phyloP scores from a whole-genome alignment of 2,113 vertebrate genomes.

The Megaptera novaeangliae region DNA sequence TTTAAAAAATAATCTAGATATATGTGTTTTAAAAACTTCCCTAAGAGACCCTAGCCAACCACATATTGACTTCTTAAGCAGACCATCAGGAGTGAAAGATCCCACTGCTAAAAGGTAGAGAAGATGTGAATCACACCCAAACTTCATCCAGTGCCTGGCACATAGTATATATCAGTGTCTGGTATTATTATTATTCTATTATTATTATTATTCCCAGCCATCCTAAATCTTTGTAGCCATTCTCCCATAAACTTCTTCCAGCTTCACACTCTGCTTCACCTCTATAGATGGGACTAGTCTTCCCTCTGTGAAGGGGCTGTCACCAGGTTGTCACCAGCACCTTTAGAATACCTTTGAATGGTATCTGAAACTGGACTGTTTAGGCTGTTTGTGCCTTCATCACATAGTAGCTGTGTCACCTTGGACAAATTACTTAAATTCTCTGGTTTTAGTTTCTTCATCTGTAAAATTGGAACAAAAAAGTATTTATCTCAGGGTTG shows the following conservation, averaged over 20 bases:
- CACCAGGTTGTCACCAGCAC: neutral
- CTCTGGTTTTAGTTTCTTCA: neutral
- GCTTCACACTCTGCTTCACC: neutral
- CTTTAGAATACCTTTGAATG: neutral
- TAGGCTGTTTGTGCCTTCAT: neutral
- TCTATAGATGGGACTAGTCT: neutral
- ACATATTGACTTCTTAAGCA: neutral
- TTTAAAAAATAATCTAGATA: neutral
- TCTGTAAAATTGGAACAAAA: neutral
- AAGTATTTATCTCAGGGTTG: neutral
- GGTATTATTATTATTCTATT: neutral
- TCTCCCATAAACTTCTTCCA: neutral
- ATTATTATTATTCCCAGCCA: neutral
- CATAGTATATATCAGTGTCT: neutral
- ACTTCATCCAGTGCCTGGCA: neutral
- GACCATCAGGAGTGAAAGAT: neutral
- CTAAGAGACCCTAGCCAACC: neutral
- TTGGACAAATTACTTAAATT: neutral
- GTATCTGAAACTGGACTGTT: neutral
- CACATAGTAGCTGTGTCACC: neutral
- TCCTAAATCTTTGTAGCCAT: neutral
- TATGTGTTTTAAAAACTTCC: neutral
- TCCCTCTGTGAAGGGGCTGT: neutral
- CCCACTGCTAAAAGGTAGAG: neutral
- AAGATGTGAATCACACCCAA: neutral